These are phyloP conservation scores for Larimichthys crocea DNA, from an alignment of 2,113 vertebrate genomes.

Conservation along the genomic window DNA sequence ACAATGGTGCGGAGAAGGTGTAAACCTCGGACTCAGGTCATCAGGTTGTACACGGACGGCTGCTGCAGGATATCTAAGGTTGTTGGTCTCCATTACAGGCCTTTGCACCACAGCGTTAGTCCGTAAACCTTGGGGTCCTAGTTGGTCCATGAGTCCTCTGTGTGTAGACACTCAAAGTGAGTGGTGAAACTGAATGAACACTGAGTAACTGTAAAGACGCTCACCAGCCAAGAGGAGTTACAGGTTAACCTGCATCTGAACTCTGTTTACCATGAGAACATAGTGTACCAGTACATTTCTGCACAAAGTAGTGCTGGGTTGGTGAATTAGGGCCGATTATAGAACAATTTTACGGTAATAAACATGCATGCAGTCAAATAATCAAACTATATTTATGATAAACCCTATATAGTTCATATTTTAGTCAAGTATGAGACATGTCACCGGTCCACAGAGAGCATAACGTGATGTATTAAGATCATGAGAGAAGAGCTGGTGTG, in stretches of 20 bases:
- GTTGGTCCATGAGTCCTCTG: background rate
- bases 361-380: background rate
- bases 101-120: background rate
- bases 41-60: constrained; percentile 38
- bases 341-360: background rate
- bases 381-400: background rate
- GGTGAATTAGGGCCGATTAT: background rate
- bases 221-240: constrained; percentile 25
- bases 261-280: background rate
- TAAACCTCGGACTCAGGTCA: constrained; percentile 79
- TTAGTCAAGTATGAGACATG: constrained; percentile 6
- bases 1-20: constrained; percentile 74
- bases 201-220: constrained; percentile 24
- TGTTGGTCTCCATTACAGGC: constrained; percentile 17
- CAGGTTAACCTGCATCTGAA: constrained; percentile 51
- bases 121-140: background rate
- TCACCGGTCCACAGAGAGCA: constrained; percentile 1
- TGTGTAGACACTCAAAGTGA: background rate
- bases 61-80: background rate
- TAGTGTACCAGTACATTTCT: background rate
- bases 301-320: background rate
- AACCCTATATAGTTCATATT: background rate
- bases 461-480: constrained; percentile 9
- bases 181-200: background rate
- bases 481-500: constrained; percentile 5